A percentile compares a stretch with the other conserved stretches of the same genome.
Conservation (phyloP, 92 coral and sea anemone genomes). For the Epizoanthus fatuus region DNA sequence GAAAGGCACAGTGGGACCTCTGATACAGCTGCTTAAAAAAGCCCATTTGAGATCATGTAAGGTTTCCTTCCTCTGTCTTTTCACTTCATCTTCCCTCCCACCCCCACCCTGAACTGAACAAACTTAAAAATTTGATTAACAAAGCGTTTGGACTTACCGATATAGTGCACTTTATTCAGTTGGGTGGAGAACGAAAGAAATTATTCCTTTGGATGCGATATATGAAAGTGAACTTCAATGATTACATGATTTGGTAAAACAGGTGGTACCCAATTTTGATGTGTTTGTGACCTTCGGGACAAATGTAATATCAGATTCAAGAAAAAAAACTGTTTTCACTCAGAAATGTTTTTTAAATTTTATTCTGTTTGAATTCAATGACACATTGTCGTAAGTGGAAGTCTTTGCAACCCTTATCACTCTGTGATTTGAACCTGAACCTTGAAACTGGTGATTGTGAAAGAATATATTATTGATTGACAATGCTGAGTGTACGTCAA, state of each 20-base stretch:
- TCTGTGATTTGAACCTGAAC: slow-evolving; percentile 41
- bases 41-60: no score
- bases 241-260: slow-evolving; percentile 21
- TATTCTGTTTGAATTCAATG: background rate
- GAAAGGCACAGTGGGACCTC: no score
- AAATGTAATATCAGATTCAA: background rate
- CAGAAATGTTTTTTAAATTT: background rate
- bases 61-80: no score
- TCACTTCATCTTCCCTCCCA: no score
- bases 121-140: no score
- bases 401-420: background rate
- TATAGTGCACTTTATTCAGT: no score
- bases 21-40: no score
- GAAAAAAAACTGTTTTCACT: background rate
- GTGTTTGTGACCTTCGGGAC: background rate
- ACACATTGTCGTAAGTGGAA: slow-evolving; percentile 1
- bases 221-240: slow-evolving; percentile 10
- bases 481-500: slow-evolving; percentile 58
- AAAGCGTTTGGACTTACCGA: no score
- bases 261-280: slow-evolving; percentile 25
- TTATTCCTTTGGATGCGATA: slow-evolving; percentile 26
- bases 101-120: no score
- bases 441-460: slow-evolving; percentile 43
- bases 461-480: slow-evolving; percentile 63
- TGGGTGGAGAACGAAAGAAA: background rate